phyloP scores from a whole-genome alignment of 2,888 invertebrate species.

The Schrankia costaestrigalis region DNA sequence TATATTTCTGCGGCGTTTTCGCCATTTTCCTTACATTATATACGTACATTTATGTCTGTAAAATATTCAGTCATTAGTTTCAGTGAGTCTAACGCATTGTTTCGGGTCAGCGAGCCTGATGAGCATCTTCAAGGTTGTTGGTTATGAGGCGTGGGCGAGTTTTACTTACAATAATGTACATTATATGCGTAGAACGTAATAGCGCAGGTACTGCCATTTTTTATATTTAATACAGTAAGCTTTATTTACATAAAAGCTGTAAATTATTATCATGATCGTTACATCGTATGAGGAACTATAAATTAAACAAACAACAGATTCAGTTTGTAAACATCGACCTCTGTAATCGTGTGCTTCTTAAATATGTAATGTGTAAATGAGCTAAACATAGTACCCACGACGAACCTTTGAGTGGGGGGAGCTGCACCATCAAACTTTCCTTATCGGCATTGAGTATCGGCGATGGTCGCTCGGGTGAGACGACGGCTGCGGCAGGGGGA shows the following conservation, averaged over 20 bases:
- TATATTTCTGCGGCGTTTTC: slow-evolving; percentile 74
- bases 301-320: too few relatives aligned
- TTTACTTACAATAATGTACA: slow-evolving; percentile 17
- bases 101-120: slow-evolving; percentile 24
- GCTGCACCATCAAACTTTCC: slow-evolving; percentile 74
- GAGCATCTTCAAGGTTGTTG: slow-evolving; percentile 45
- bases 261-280: too few relatives aligned
- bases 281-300: too few relatives aligned
- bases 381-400: too few relatives aligned
- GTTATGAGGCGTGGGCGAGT: slow-evolving; percentile 36
- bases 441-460: slow-evolving; percentile 57
- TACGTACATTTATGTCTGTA: slow-evolving; percentile 17
- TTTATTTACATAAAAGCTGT: too few relatives aligned
- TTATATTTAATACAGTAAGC: too few relatives aligned
- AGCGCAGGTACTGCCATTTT: too few relatives aligned
- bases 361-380: slow-evolving; percentile 14
- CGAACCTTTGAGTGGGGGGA: slow-evolving; percentile 79
- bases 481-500: slow-evolving; percentile 48
- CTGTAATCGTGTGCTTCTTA: too few relatives aligned
- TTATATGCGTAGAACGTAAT: slow-evolving; percentile 12
- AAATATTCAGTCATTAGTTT: slow-evolving; percentile 31
- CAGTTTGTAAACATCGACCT: too few relatives aligned
- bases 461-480: slow-evolving; percentile 55
- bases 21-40: slow-evolving; percentile 45
- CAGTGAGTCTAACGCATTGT: slow-evolving; percentile 37